Evolutionary conservation across 2,797 vertebrate species (phyloP), one percentile per base, ranked within the genome.

Genomic region (Anguilla megastoma): DNA sequence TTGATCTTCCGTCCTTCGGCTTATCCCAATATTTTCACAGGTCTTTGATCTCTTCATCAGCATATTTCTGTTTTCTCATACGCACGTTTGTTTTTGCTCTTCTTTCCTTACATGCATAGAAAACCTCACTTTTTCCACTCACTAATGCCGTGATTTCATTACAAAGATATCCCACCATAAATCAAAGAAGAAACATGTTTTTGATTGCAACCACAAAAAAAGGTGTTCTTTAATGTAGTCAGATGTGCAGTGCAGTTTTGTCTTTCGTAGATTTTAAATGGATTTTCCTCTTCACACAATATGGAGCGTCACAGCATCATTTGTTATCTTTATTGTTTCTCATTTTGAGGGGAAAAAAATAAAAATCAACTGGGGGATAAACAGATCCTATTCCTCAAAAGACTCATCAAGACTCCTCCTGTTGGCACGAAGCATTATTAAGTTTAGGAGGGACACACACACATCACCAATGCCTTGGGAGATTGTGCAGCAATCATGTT

Each of bases 401-500:
- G 82, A 45, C 86, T 83, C 27, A 21, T 41, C 30, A 82, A 48
- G 18, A 45, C 41, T 86, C 41, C 76, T 45, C 76, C 76, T 2
- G 14, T 71, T 41, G 36, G 48, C 52, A n/a, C 2, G n/a, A 2
- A 48, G 45, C 76, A 48, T 80, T 82, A 86, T 88, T 88, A 82
- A 4, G 71, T 88, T 66, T 86, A 18, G 71, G 16, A 66, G 41
- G 27, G 56, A 45, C 7, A 56, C 18, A 82, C 82, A 27, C n/a
- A 85, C 54, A 85, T 41, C 18, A n/a, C 71, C 88, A 86, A 86
- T 80, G 86, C 85, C 74, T 86, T 36, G 41, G 85, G 85, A 56
- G 69, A 69, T 63, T 82, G 88, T 66, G 30, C 10, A 1, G 82
- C 85, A 88, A 86, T 76, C 88, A 88, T 80, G 88, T 88, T 86